Percentiles rank a stretch among this genome's conserved stretches.
phyloP scores from a whole-genome alignment of 2,888 invertebrate species.

The Liodrosophila aerea region DNA sequence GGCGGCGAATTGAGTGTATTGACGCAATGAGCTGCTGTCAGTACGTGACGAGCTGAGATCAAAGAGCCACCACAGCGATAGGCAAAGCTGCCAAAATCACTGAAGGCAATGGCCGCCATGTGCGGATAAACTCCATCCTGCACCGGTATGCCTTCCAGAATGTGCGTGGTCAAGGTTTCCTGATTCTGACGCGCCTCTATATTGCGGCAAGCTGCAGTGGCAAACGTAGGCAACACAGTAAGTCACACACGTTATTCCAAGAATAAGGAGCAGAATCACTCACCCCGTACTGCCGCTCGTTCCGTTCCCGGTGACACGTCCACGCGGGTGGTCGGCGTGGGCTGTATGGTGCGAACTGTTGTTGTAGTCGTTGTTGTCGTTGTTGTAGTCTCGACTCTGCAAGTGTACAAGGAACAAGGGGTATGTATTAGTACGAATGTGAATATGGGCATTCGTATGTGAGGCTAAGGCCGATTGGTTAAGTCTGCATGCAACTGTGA shows the following conservation, averaged over 20 bases:
- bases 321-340: slow-evolving; percentile 25
- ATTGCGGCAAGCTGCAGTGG: slow-evolving; percentile 24
- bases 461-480: slow-evolving; percentile 10
- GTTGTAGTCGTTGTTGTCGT: no score
- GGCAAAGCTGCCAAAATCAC: slow-evolving; percentile 31
- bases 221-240: no score
- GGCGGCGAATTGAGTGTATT: slow-evolving; percentile 50
- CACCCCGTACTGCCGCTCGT: slow-evolving; percentile 59
- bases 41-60: slow-evolving; percentile 68
- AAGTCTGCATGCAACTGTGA: slow-evolving; percentile 19
- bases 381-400: slow-evolving; percentile 31
- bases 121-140: slow-evolving; percentile 76
- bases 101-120: slow-evolving; percentile 77
- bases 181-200: background rate
- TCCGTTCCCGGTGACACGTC: slow-evolving; percentile 14
- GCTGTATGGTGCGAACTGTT: slow-evolving; percentile 11
- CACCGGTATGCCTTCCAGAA: slow-evolving; percentile 71
- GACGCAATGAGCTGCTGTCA: slow-evolving; percentile 80
- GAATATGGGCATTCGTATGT: background rate
- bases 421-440: background rate
- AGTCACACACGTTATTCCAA: no score
- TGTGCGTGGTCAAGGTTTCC: slow-evolving; percentile 58
- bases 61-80: slow-evolving; percentile 78
- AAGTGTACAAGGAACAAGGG: slow-evolving; percentile 6
- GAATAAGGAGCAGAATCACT: background rate